These are phyloP conservation scores for Myodes glareolus DNA, from an alignment of 2,113 vertebrate species.

Conservation along the genomic window DNA sequence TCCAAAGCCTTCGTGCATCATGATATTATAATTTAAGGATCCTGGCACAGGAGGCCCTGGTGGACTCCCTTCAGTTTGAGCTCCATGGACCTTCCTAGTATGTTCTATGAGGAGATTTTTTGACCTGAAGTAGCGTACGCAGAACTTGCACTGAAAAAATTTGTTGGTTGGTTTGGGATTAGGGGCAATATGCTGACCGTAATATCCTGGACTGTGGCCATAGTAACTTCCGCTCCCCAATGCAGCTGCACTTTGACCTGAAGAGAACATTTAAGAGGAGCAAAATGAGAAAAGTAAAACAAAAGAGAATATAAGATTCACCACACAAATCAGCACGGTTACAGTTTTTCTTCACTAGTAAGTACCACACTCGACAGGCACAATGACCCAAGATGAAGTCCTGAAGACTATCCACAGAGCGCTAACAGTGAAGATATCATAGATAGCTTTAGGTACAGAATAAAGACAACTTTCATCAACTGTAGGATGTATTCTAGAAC, in stretches of 20 bases:
- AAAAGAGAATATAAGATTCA: background rate
- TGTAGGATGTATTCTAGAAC: constrained; percentile 1
- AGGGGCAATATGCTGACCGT: constrained; percentile 90
- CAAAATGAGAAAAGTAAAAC: constrained; percentile 62
- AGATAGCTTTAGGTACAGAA: background rate
- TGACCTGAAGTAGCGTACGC: constrained; percentile 98
- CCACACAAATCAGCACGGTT: constrained; percentile 40
- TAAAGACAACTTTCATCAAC: background rate
- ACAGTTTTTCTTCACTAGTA: constrained; percentile 53
- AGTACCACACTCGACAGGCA: constrained; percentile 38
- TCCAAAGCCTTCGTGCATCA: constrained; percentile 92
- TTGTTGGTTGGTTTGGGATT: constrained; percentile 89
- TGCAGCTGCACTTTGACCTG: constrained; percentile 91
- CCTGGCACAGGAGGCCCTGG: constrained; percentile 80
- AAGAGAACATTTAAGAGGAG: constrained; percentile 80
- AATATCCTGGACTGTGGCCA: constrained; percentile 90
- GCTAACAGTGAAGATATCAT: background rate
- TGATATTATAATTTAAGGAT: constrained; percentile 92
- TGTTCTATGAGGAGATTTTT: constrained; percentile 97
- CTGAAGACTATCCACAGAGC: background rate
- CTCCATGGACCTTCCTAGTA: constrained; percentile 95
- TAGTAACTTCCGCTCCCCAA: constrained; percentile 88
- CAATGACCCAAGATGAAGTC: background rate
- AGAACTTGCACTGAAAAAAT: constrained; percentile 99
- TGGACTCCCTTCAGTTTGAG: constrained; percentile 88